These are phyloP conservation scores for Drosophila oshimai DNA, from an alignment of 1,140 invertebrate species.

Conservation along the genomic window DNA sequence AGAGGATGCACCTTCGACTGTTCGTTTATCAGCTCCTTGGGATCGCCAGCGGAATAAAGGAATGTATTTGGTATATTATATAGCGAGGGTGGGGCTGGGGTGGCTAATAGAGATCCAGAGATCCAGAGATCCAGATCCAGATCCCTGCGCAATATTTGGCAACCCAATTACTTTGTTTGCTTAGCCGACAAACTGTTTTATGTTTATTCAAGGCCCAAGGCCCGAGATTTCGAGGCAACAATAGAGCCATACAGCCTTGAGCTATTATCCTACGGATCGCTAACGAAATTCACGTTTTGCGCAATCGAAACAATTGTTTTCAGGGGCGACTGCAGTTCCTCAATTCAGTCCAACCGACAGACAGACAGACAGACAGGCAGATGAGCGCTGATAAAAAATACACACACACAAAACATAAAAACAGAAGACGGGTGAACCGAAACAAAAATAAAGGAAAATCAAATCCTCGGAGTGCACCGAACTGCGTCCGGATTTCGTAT, in stretches of 20 bases:
- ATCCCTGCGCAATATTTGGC: conserved; percentile 68
- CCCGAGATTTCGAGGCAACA: conserved; percentile 25
- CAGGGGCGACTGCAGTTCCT: conserved; percentile 13
- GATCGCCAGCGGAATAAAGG: background rate
- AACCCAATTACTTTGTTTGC: conserved; percentile 73
- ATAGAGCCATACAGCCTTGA: conserved; percentile 75
- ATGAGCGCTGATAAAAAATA: conserved; percentile 56
- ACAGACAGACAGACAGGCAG: conserved; percentile 5
- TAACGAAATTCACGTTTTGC: conserved; percentile 50
- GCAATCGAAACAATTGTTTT: conserved; percentile 72
- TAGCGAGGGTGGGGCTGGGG: background rate
- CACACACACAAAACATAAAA: conserved; percentile 6
- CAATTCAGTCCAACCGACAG: conserved; percentile 14
- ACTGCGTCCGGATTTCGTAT: conserved; percentile 18
- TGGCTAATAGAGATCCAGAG: too few relatives aligned
- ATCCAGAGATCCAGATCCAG: background rate
- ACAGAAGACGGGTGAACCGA: background rate
- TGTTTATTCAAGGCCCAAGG: conserved; percentile 64
- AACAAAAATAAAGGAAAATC: conserved; percentile 29
- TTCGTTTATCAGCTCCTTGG: background rate
- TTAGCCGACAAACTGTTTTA: conserved; percentile 69
- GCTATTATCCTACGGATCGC: conserved; percentile 67
- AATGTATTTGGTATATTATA: background rate
- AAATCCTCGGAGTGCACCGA: conserved; percentile 27
- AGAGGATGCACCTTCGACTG: conserved; percentile 35